Base-by-base conservation (phyloP, 2,113 vertebrate genomes). In the Vicugna pacos region DNA sequence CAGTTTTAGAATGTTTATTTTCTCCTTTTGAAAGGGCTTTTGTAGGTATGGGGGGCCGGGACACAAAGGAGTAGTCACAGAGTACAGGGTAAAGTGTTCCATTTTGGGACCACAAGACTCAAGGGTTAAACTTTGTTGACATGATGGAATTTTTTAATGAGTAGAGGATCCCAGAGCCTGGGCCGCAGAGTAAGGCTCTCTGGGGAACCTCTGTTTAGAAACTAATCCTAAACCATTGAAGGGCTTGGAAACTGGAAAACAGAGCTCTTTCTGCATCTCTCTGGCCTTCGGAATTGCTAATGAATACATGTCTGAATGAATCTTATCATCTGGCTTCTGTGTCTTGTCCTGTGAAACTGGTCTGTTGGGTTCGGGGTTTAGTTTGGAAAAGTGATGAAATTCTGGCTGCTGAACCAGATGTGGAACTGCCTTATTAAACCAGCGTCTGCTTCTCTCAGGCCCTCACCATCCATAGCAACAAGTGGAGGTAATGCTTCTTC, bases 71-170 rank as follows among this genome's bases (percentile, higher is more conserved):
- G 12, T 26, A 72, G 92, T 96, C 90, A 88, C 17, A 65, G 77
- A 50, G 28, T 77, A 11, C 75, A 24, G n/a, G 46, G 7, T 75
- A 5, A 88, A 64, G 52, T 52, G 50, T 89, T 81, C 69, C 10
- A 58, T 35, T 67, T 95, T 82, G n/a, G 30, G 56, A 82, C 56
- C 77, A 58, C 93, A 72, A 64, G 80, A 64, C 38, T 93, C 81
- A 77, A 48, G n/a, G 52, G 73, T 80, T 96, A 79, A 83, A 62
- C 77, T 80, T 88, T 56, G 54, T 89, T 95, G 82, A 94, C 84
- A 10, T 14, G 89, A 75, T 96, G 94, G 87, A 93, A 91, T 67
- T 92, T 93, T 97, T 97, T 77, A 82, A 54, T 91, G 70, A 52
- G 83, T 58, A 56, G 72, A 65, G 64, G 26, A 58, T 64, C 77